phyloP scores from a whole-genome alignment of 2,113 vertebrate species.

The Monopterus albus region DNA sequence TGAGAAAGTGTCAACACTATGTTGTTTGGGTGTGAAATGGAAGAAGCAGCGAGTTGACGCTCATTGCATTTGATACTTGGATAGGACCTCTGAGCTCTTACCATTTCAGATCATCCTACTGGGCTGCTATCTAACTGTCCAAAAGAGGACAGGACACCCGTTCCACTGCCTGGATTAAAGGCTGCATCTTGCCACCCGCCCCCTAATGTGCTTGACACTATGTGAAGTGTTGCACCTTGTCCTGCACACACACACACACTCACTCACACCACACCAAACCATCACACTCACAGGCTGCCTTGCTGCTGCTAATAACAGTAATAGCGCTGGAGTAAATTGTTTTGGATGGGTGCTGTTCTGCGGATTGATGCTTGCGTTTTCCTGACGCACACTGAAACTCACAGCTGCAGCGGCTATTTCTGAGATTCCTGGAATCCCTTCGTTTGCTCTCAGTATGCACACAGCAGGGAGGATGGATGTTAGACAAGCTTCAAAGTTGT shows the following conservation, averaged over 20 bases:
- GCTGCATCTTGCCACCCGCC: conserved; percentile 22
- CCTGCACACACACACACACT: conserved; percentile 26
- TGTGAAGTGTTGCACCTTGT: conserved; percentile 10
- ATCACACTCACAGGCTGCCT: conserved; percentile 6
- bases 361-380: conserved; percentile 35
- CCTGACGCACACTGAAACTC: conserved; percentile 45
- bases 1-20: conserved; percentile 17
- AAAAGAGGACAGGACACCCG: conserved; percentile 20
- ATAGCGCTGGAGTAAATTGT: conserved; percentile 34
- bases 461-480: conserved; percentile 30
- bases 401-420: conserved; percentile 66
- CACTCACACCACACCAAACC: neutral
- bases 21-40: neutral
- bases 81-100: conserved; percentile 9
- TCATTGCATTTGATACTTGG: neutral
- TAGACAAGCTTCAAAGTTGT: conserved; percentile 10
- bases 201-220: conserved; percentile 44
- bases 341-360: conserved; percentile 30
- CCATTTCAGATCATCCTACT: conserved; percentile 29
- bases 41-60: neutral
- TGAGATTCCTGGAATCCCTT: conserved; percentile 54
- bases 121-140: conserved; percentile 29
- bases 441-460: conserved; percentile 41
- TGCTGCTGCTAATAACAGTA: conserved; percentile 48
- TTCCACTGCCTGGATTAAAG: conserved; percentile 34